Evolutionary conservation across 1,140 invertebrate genomes (phyloP).

Genomic region (Atopsyche davidsoni): DNA sequence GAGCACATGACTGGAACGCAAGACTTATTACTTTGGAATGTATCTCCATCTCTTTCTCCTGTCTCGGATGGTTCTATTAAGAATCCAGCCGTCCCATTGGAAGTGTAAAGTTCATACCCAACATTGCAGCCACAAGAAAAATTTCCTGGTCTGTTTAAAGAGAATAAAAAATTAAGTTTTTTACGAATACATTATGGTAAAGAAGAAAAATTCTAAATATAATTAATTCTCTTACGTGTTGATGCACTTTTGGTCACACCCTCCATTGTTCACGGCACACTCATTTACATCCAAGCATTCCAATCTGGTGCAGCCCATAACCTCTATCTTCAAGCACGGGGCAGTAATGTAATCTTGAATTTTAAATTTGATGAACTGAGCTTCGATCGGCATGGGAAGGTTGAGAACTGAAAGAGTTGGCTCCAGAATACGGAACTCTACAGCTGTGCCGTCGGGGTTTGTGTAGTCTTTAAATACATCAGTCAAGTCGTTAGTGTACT

Average conservation of each 20-base stretch:
- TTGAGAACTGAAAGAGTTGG: constrained; percentile 84
- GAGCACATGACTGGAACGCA: constrained; percentile 92
- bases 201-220: neutral
- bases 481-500: constrained; percentile 83
- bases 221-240: constrained; percentile 59
- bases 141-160: constrained; percentile 62
- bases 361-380: constrained; percentile 80
- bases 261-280: constrained; percentile 82
- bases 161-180: constrained; percentile 15
- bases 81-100: constrained; percentile 90
- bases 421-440: constrained; percentile 83
- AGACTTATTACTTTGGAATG: constrained; percentile 88
- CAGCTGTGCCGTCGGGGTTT: constrained; percentile 86
- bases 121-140: constrained; percentile 86
- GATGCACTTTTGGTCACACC: constrained; percentile 90
- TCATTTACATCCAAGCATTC: constrained; percentile 92
- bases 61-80: constrained; percentile 74
- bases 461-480: constrained; percentile 87
- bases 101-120: constrained; percentile 84
- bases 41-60: constrained; percentile 80
- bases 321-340: constrained; percentile 85
- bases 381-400: constrained; percentile 85
- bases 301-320: constrained; percentile 87
- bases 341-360: constrained; percentile 84
- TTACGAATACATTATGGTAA: too few species aligned